Evolutionary conservation across 2,113 vertebrate species (phyloP).

Genomic region (Saccopteryx leptura): DNA sequence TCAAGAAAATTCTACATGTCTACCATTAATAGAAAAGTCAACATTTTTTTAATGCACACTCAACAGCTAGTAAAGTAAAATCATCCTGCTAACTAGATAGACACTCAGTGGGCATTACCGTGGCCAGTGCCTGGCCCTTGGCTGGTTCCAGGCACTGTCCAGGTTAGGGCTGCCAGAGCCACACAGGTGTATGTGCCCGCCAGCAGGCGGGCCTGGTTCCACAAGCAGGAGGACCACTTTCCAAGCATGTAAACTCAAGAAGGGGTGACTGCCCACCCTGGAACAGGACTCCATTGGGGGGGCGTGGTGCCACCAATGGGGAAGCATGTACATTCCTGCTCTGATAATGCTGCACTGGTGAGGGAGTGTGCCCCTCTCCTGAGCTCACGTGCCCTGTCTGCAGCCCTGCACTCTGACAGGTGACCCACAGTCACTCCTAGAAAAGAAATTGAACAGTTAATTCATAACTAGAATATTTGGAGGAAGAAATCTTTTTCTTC

Average conservation of each 20-base stretch:
- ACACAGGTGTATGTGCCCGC: neutral
- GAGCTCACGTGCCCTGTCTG: no score
- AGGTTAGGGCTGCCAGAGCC: neutral
- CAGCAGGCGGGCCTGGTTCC: neutral
- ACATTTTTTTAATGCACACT: neutral
- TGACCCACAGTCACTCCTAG: neutral
- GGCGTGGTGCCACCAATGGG: fast-evolving
- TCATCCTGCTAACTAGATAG: neutral
- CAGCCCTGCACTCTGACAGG: neutral
- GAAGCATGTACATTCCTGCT: neutral
- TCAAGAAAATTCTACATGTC: neutral
- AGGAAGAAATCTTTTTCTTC: neutral
- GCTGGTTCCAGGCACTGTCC: neutral
- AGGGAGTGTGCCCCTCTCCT: neutral
- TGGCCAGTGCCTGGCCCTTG: neutral
- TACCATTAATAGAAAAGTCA: neutral
- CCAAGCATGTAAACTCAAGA: neutral
- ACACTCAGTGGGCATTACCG: fast-evolving
- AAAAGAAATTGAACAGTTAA: no score
- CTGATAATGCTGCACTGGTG: no score
- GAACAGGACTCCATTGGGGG: neutral
- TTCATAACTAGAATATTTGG: neutral
- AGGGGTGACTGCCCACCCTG: fast-evolving
- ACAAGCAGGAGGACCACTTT: neutral
- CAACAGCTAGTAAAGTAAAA: neutral